Conservation (phyloP, 1,140 invertebrate species). For the Cotesia chilonis region DNA sequence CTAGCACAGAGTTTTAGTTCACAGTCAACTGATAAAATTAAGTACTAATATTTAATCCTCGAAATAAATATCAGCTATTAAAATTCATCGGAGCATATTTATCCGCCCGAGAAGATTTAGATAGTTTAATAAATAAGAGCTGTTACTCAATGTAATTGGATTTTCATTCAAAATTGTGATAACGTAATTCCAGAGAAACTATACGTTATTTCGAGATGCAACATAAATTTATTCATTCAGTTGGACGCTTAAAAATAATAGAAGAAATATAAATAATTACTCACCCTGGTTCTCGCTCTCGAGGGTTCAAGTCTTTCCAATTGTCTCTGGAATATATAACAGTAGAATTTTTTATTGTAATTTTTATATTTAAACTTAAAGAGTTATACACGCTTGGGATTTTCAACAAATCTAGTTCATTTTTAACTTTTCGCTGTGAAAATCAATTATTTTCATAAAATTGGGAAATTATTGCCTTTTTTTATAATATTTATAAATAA, state of each 20-base stretch:
- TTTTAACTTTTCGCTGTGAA: too few species aligned
- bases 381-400: too few species aligned
- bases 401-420: too few species aligned
- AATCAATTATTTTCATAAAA: not conserved
- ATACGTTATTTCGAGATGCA: conserved; percentile 5
- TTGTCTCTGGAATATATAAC: conserved; percentile 41
- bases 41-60: conserved; percentile 1
- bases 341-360: too few species aligned
- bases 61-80: conserved; percentile 18
- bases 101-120: conserved; percentile 30
- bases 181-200: not conserved
- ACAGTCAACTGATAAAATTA: too few species aligned
- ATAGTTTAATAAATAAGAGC: conserved; percentile 1
- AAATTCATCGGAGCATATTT: conserved; percentile 32
- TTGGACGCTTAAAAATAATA: not conserved
- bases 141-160: conserved; percentile 26
- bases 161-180: not conserved
- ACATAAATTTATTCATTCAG: not conserved
- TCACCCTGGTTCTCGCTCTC: conserved; percentile 50
- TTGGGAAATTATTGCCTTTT: not conserved
- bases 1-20: too few species aligned
- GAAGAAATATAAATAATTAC: not conserved
- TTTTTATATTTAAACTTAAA: too few species aligned
- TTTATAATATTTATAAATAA: not conserved
- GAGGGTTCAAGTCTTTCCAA: conserved; percentile 50